Evolutionary conservation across 2,113 vertebrate species (phyloP).

Genomic region (Vulpes ferrilata): DNA sequence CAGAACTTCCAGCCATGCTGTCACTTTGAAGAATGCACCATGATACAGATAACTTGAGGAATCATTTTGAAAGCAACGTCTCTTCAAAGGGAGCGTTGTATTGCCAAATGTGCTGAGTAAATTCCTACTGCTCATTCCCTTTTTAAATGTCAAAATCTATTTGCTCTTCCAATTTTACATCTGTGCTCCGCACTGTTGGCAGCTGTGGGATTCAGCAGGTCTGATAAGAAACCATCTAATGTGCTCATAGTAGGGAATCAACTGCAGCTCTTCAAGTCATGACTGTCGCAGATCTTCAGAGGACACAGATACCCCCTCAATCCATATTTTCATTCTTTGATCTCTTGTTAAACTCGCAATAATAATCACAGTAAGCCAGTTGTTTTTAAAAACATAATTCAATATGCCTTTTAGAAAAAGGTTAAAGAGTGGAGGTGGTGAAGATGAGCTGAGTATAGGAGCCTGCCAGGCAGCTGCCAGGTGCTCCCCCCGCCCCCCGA

Average conservation of each 20-base stretch:
- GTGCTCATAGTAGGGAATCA: neutral
- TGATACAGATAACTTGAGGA: neutral
- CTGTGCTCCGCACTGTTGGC: neutral
- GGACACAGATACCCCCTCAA: neutral
- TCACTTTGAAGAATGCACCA: neutral
- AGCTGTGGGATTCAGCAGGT: neutral
- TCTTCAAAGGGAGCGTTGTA: slow-evolving; percentile 49
- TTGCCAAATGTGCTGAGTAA: slow-evolving; percentile 55
- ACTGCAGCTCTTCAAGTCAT: neutral
- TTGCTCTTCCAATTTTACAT: slow-evolving; percentile 46
- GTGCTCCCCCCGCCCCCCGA: neutral
- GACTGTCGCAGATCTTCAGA: neutral
- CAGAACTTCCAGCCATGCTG: neutral
- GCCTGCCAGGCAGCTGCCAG: neutral
- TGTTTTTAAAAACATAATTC: neutral
- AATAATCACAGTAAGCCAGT: neutral
- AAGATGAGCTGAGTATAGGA: neutral
- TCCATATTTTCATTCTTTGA: neutral
- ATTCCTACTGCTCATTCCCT: slow-evolving; percentile 45
- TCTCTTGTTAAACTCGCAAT: neutral
- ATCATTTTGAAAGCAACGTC: slow-evolving; percentile 27
- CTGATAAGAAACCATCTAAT: slow-evolving; percentile 1
- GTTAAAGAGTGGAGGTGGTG: neutral
- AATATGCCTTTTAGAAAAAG: slow-evolving; percentile 32
- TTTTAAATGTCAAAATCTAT: slow-evolving; percentile 69